Conservation (phyloP, 2,113 vertebrate species). For the cat (Felis catus) region F.catus_Fca126_mat1.0 CM031411.1:11367501-11368000, state of each 20-base stretch:
- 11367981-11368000: not conserved
- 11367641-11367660: too few relatives aligned
- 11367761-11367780: too few relatives aligned
- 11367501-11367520: constrained; percentile 11
- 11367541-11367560: constrained; percentile 30
- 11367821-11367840: too few relatives aligned
- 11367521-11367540: not conserved
- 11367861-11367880: not conserved
- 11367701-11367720: too few relatives aligned
- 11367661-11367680: too few relatives aligned
- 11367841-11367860: not conserved
- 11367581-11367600: not conserved
- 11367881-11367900: not conserved
- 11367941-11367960: not conserved
- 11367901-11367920: not conserved
- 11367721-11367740: too few relatives aligned
- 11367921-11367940: not conserved
- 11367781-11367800: too few relatives aligned
- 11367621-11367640: not conserved
- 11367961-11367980: not conserved
- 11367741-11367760: too few relatives aligned
- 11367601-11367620: constrained; percentile 32
- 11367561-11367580: constrained; percentile 21
- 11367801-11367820: too few relatives aligned
- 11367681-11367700: too few relatives aligned